Percentiles rank a stretch among this genome's conserved stretches.
phyloP scores from a whole-genome alignment of 2,113 vertebrate genomes.

The Pomatorhinus ruficollis region DNA sequence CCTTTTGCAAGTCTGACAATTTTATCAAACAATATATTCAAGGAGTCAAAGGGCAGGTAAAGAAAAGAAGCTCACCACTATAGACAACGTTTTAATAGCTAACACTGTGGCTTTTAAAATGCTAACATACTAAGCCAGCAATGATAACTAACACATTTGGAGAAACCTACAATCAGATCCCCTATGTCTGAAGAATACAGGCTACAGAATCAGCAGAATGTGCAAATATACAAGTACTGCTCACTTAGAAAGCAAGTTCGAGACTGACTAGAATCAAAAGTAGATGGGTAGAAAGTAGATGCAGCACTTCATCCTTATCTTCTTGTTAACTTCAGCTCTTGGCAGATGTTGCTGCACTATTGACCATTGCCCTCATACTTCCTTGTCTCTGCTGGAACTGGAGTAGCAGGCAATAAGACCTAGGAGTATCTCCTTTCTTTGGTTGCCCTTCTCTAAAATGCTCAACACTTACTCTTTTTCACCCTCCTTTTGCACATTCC shows the following conservation, averaged over 20 bases:
- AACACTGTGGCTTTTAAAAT: not conserved
- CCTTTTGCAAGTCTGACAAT: not conserved
- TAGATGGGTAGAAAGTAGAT: not conserved
- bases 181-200: not conserved
- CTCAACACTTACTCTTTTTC: not conserved
- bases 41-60: not conserved
- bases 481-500: not conserved
- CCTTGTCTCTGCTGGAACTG: not conserved
- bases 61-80: not conserved
- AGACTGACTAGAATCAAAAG: not conserved
- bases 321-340: not conserved
- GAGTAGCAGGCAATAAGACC: not conserved
- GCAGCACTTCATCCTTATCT: not conserved
- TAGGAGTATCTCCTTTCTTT: not conserved
- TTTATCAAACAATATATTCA: not conserved
- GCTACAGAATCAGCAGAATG: not conserved
- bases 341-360: not conserved
- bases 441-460: not conserved
- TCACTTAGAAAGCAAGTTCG: not conserved
- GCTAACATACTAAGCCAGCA: not conserved
- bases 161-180: not conserved
- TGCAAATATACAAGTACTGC: not conserved
- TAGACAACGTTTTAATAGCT: not conserved
- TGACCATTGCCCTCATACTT: not conserved
- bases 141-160: not conserved